A percentile compares a stretch with the other conserved stretches of the same genome.
Evolutionary conservation across 53 echinoderm and acorn worm genomes (phyloP).

Genomic region (Stichopus horrens): DNA sequence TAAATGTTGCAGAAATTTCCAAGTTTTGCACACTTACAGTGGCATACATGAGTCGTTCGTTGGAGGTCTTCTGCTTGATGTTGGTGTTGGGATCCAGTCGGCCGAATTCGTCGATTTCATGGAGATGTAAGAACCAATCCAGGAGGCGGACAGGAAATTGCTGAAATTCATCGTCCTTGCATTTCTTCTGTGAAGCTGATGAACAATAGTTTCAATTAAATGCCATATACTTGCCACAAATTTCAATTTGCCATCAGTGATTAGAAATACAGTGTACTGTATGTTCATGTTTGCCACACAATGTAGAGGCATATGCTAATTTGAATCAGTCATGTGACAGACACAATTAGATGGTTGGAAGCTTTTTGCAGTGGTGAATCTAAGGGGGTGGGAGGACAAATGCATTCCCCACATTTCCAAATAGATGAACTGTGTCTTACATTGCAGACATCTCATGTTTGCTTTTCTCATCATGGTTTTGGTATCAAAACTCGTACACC

Average conservation of each 20-base stretch:
- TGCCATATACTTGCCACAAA: background rate
- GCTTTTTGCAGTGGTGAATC: background rate
- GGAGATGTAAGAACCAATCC: constrained; percentile 93
- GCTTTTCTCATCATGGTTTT: too few species aligned
- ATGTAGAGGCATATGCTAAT: too few species aligned
- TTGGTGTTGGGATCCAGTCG: constrained; percentile 65
- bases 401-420: too few species aligned
- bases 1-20: too few species aligned
- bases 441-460: too few species aligned
- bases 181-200: constrained; percentile 72
- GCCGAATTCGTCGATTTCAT: constrained; percentile 76
- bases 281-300: too few species aligned
- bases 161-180: constrained; percentile 50
- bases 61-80: constrained; percentile 55
- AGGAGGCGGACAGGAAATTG: constrained; percentile 85
- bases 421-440: too few species aligned
- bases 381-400: background rate
- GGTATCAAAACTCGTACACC: too few species aligned
- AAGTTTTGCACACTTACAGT: constrained; percentile 49
- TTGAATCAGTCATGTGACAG: too few species aligned
- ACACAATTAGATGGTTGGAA: too few species aligned
- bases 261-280: too few species aligned
- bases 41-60: constrained; percentile 55
- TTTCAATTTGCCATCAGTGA: too few species aligned
- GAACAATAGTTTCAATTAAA: background rate